Conservation (phyloP, 2,113 vertebrate genomes). For the Aegithalos caudatus region DNA sequence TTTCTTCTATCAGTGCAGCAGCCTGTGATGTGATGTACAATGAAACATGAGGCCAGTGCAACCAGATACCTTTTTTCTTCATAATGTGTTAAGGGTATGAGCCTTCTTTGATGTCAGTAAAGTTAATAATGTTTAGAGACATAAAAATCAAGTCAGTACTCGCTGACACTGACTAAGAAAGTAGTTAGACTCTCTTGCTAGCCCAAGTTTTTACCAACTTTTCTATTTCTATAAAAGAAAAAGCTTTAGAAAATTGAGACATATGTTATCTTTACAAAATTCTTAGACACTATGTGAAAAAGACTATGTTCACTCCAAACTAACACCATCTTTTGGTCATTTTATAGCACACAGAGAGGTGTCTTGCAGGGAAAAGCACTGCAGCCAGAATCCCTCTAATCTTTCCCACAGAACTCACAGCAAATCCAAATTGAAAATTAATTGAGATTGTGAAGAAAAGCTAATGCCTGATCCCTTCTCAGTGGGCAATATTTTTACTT, state of each 20-base stretch:
- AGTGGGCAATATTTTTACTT: background rate
- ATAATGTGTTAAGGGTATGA: background rate
- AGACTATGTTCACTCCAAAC: background rate
- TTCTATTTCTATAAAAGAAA: background rate
- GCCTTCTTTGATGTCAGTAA: background rate
- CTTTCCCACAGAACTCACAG: background rate
- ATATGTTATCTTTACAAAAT: background rate
- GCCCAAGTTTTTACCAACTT: background rate
- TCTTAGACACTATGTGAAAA: background rate
- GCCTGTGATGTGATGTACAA: constrained; percentile 47
- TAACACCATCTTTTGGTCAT: constrained; percentile 10
- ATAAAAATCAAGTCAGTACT: constrained; percentile 29
- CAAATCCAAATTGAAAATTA: constrained; percentile 12
- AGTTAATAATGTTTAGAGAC: constrained; percentile 17
- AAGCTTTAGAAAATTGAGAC: background rate
- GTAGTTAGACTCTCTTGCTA: background rate
- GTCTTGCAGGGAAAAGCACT: background rate
- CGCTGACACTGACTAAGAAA: background rate
- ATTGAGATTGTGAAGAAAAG: background rate
- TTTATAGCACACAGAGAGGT: background rate
- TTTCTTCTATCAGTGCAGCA: constrained; percentile 13
- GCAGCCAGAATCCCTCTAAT: background rate
- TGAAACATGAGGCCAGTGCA: constrained; percentile 20
- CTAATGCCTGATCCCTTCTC: background rate
- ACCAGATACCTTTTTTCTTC: constrained; percentile 3